Evolutionary conservation across 2,113 vertebrate genomes (phyloP), one percentile per base, ranked within the genome.

Genomic region (Mus pahari): DNA sequence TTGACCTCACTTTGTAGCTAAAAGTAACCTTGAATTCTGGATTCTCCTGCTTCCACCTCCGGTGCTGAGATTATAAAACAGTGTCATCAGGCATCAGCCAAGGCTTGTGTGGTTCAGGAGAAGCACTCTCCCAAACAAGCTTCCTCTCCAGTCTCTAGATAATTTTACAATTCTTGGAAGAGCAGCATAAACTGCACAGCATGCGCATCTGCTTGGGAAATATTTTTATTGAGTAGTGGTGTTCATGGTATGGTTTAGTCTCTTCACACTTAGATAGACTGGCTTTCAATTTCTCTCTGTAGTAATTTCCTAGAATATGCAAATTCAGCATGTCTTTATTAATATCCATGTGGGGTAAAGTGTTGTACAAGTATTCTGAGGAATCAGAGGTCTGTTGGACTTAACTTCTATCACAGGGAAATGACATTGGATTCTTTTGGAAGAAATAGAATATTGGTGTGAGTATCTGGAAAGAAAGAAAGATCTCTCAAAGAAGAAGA

Each of bases 331-430:
- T 13, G 1, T 7, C 64, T 86, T 71, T 92, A 71, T 92, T 83
- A 79, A 68, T 84, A 93, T 68, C 86, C 58, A 74, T 17, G 2
- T 45, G 12, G 8, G 28, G 71, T 89, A 79, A 89, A 82, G 58
- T 50, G 2, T 20, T 73, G 0, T 66, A n/a, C 9, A 58, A 28
- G 42, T 14, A 75, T 45, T 86, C 12, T 77, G 68, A 87, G n/a
- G 90, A 71, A 90, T 60, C 48, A 53, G 79, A 90, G 31, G 60
- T 90, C 81, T 91, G 19, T 64, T 48, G 73, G 71, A 92, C 66
- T 91, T 75, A 79, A 36, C 45, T 75, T 96, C 39, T 89, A n/a
- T 89, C 5, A 5, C 9, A 81, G 60, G 13, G 55, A 92, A 81
- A 71, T 39, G 19, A 73, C n/a, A 22, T 48, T 70, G 36, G 24